Conservation (phyloP, 2,797 vertebrate species). For the Selene dorsalis region DNA sequence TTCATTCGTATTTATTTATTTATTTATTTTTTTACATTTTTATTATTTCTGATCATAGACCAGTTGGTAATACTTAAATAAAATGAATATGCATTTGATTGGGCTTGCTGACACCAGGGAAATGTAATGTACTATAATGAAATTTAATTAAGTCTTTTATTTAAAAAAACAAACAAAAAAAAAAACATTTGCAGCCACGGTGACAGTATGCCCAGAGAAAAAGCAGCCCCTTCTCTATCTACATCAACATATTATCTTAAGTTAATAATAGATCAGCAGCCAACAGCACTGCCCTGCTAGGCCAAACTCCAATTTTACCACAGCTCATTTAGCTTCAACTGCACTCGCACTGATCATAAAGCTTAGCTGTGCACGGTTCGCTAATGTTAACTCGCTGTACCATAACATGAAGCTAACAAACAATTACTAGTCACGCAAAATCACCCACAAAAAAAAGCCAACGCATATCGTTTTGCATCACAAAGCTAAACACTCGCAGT, state of each 20-base stretch:
- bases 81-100: neutral
- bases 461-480: neutral
- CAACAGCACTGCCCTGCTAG: conserved; percentile 7
- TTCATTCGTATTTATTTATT: too few species aligned
- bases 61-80: neutral
- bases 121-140: neutral
- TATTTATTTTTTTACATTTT: too few species aligned
- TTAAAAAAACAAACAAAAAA: too few species aligned
- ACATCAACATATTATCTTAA: conserved; percentile 39
- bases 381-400: conserved; percentile 21
- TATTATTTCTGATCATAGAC: neutral
- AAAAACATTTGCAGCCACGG: neutral
- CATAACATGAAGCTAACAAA: conserved; percentile 47
- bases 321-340: neutral
- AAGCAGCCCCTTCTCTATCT: conserved; percentile 7
- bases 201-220: neutral
- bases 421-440: conserved; percentile 47
- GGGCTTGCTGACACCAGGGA: neutral
- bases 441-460: neutral
- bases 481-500: neutral
- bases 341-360: neutral
- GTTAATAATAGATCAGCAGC: conserved; percentile 43
- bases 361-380: conserved; percentile 35
- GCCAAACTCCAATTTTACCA: conserved; percentile 34
- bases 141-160: neutral